Evolutionary conservation across 2,797 vertebrate species (phyloP).

Genomic region (Lepilemur septentrionalis): DNA sequence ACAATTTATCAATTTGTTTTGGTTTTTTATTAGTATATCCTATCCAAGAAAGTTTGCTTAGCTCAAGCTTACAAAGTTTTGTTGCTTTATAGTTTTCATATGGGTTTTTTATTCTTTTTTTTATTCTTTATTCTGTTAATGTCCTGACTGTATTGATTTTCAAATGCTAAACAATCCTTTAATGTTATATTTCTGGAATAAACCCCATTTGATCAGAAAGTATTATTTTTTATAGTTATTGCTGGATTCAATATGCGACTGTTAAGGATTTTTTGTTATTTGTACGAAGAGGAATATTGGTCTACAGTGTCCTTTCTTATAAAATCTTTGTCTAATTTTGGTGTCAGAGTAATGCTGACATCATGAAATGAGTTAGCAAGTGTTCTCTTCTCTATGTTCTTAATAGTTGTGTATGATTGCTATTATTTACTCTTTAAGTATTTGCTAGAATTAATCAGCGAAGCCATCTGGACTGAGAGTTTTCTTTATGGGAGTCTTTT

Average conservation of each 20-base stretch:
- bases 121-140: background rate
- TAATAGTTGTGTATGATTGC: background rate
- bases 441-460: background rate
- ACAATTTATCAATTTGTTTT: background rate
- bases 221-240: background rate
- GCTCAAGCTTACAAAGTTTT: background rate
- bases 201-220: background rate
- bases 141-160: background rate
- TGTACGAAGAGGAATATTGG: background rate
- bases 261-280: background rate
- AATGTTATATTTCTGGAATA: background rate
- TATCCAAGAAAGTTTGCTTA: background rate
- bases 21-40: background rate
- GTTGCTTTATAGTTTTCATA: background rate
- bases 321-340: background rate
- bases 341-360: background rate
- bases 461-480: background rate
- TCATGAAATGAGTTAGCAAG: background rate
- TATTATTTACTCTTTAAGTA: background rate
- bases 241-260: background rate
- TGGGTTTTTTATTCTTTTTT: background rate
- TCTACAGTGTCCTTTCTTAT: background rate
- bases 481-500: conserved; percentile 22
- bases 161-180: background rate
- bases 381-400: background rate